These are phyloP conservation scores for Antheraea mylitta DNA, from an alignment of 1,140 invertebrate species.

Conservation along the genomic window DNA sequence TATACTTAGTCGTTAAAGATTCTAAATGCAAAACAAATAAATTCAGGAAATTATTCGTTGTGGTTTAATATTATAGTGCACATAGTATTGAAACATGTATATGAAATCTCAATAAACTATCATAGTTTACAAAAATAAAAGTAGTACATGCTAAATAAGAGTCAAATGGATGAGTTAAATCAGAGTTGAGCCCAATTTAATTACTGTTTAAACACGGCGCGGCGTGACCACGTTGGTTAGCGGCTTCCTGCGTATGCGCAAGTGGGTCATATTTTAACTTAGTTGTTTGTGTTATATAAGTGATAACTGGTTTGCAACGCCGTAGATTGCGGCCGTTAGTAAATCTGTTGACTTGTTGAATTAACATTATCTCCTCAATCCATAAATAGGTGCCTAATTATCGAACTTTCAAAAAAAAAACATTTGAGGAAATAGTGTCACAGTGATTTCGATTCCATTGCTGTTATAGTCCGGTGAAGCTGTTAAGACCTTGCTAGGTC, in stretches of 20 bases:
- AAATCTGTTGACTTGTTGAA: neutral
- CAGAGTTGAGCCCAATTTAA: slow-evolving; percentile 56
- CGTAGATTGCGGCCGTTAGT: neutral
- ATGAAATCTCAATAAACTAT: too few species aligned
- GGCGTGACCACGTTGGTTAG: slow-evolving; percentile 50
- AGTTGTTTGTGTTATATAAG: slow-evolving; percentile 41
- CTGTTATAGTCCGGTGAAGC: too few species aligned
- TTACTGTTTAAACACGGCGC: slow-evolving; percentile 59
- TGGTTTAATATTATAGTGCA: too few species aligned
- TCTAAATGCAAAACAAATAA: too few species aligned
- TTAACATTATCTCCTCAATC: neutral
- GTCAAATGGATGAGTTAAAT: slow-evolving; percentile 28
- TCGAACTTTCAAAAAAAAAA: neutral
- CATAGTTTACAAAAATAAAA: neutral
- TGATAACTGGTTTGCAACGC: slow-evolving; percentile 51
- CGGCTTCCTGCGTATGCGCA: slow-evolving; percentile 55
- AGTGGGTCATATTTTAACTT: slow-evolving; percentile 55
- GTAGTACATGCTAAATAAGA: slow-evolving; percentile 29
- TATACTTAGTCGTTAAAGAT: too few species aligned
- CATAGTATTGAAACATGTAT: slow-evolving; percentile 5
- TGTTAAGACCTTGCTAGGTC: too few species aligned
- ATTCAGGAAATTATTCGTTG: too few species aligned
- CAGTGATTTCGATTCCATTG: neutral
- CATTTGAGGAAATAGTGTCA: neutral
- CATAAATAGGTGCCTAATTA: neutral